Evolutionary conservation across 2,113 vertebrate species (phyloP).

Genomic region (Lipophrys pholis): DNA sequence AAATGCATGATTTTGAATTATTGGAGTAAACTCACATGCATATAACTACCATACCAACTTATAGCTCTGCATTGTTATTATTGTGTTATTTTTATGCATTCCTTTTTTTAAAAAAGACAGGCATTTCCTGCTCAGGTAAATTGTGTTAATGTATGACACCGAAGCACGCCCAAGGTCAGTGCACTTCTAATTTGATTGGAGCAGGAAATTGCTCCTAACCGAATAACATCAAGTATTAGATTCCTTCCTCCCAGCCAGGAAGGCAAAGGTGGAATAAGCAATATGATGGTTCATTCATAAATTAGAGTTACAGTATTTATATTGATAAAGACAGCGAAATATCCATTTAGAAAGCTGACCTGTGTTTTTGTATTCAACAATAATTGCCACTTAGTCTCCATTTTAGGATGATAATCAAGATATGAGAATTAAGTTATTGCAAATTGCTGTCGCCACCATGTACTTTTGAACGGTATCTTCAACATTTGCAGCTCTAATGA

Average conservation of each 20-base stretch:
- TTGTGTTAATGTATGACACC: conserved; percentile 59
- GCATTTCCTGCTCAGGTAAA: conserved; percentile 54
- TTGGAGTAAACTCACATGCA: too few relatives aligned
- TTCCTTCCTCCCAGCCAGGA: conserved; percentile 59
- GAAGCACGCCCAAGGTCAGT: conserved; percentile 55
- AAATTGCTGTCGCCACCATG: not conserved
- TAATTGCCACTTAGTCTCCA: not conserved
- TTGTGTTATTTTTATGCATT: too few relatives aligned
- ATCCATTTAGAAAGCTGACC: not conserved
- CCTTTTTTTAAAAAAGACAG: too few relatives aligned
- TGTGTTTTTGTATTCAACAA: not conserved
- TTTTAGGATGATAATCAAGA: not conserved
- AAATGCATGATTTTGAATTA: too few relatives aligned
- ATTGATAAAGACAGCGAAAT: conserved; percentile 28
- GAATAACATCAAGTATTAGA: conserved; percentile 69
- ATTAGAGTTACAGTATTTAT: conserved; percentile 27
- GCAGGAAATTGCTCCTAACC: conserved; percentile 78
- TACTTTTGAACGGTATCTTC: too few relatives aligned
- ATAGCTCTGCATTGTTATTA: too few relatives aligned
- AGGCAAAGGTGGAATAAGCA: conserved; percentile 55
- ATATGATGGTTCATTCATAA: conserved; percentile 55
- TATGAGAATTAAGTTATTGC: not conserved
- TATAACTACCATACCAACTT: too few relatives aligned
- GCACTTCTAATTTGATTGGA: conserved; percentile 61
- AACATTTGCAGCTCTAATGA: too few relatives aligned